Evolutionary conservation across 2,888 invertebrate genomes (phyloP).

Genomic region (Drosophila mimetica): DNA sequence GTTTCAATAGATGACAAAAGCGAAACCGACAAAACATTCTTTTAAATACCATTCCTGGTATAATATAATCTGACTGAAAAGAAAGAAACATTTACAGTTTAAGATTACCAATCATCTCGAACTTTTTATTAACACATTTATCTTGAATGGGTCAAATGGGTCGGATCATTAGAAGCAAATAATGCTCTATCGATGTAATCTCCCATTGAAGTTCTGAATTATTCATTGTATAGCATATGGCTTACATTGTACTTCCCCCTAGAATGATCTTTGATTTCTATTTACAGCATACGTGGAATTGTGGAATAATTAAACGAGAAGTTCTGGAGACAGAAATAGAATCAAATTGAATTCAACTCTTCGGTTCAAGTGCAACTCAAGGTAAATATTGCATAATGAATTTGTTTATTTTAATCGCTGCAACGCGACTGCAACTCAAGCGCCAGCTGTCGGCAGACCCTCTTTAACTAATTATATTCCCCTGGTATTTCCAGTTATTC

Average conservation of each 20-base stretch:
- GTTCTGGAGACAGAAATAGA: not conserved
- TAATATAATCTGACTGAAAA: slow-evolving; percentile 4
- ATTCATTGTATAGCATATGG: not conserved
- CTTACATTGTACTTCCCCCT: not conserved
- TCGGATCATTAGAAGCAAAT: not conserved
- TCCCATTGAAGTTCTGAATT: not conserved
- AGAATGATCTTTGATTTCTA: not conserved
- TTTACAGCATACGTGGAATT: not conserved
- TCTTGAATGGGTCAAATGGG: not conserved
- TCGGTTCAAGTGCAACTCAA: slow-evolving; percentile 5
- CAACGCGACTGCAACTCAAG: slow-evolving; percentile 22
- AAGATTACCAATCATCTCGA: not conserved
- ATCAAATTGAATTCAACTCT: not conserved
- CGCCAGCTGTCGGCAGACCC: slow-evolving; percentile 28
- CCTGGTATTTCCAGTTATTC: slow-evolving; percentile 26
- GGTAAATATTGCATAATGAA: slow-evolving; percentile 25
- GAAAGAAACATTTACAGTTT: not conserved
- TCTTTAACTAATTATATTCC: not conserved
- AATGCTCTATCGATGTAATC: not conserved
- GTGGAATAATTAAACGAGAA: slow-evolving; percentile 1
- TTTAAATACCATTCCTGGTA: slow-evolving; percentile 3
- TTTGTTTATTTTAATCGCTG: slow-evolving; percentile 27
- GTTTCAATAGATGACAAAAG: slow-evolving; percentile 41
- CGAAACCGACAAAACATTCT: slow-evolving; percentile 6
- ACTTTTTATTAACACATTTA: not conserved